Percentiles rank a stretch among this genome's conserved stretches.
phyloP scores from a whole-genome alignment of 2,888 invertebrate species.

The Caenorhabditis sinica region DNA sequence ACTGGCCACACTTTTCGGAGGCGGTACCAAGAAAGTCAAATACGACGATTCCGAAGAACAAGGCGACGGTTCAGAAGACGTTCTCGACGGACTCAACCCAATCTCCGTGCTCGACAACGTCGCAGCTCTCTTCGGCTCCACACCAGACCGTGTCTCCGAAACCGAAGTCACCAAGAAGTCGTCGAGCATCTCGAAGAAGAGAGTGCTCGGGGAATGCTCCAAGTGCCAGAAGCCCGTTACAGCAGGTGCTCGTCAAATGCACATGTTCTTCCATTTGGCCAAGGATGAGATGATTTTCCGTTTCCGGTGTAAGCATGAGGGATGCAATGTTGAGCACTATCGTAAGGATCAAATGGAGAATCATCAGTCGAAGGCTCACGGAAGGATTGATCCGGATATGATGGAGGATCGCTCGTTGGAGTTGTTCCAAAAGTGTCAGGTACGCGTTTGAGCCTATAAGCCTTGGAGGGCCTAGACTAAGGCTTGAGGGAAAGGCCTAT shows the following conservation, averaged over 20 bases:
- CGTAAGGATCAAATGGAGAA: conserved; percentile 84
- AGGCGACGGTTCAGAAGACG: conserved; percentile 56
- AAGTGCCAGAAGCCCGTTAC: conserved; percentile 83
- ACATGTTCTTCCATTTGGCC: conserved; percentile 83
- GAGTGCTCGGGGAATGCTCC: conserved; percentile 82
- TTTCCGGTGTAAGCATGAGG: conserved; percentile 81
- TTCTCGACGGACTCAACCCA: conserved; percentile 69
- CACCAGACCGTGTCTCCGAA: conserved; percentile 63
- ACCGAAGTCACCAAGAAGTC: conserved; percentile 53
- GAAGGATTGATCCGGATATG: conserved; percentile 82
- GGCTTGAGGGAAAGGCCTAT: neutral
- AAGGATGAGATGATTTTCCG: conserved; percentile 82
- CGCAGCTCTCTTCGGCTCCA: conserved; percentile 72
- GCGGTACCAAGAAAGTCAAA: conserved; percentile 63
- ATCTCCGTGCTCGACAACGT: conserved; percentile 76
- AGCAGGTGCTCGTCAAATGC: conserved; percentile 83
- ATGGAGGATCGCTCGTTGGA: conserved; percentile 82
- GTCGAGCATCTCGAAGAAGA: conserved; percentile 77
- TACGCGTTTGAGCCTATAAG: conserved; percentile 39
- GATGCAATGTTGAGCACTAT: conserved; percentile 81
- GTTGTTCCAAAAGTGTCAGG: conserved; percentile 79
- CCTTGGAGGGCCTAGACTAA: too few species aligned
- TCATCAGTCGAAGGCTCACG: conserved; percentile 82
- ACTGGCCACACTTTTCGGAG: conserved; percentile 56
- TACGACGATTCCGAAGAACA: conserved; percentile 43